Percentiles rank a stretch among this genome's conserved stretches.
phyloP scores from a whole-genome alignment of 2,888 invertebrate species.

The Acrobasis repandana region DNA sequence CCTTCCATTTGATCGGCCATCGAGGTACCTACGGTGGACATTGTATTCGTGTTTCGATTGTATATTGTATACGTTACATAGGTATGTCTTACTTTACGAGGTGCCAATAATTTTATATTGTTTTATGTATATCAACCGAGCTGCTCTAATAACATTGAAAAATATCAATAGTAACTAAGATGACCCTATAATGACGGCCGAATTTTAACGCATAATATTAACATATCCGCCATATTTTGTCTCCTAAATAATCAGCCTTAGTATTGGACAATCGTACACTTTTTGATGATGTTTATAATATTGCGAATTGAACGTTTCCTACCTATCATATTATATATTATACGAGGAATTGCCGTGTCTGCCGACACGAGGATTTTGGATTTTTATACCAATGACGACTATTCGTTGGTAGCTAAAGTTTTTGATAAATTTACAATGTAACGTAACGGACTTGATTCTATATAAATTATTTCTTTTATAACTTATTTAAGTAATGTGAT shows the following conservation, averaged over 20 bases:
- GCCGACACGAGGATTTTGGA: constrained; percentile 32
- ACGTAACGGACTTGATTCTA: constrained; percentile 27
- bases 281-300: constrained; percentile 30
- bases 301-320: constrained; percentile 32
- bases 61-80: constrained; percentile 3
- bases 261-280: constrained; percentile 20
- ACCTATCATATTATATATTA: constrained; percentile 27
- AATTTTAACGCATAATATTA: constrained; percentile 21
- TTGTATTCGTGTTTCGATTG: constrained; percentile 1
- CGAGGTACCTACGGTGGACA: background rate
- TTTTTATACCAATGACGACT: constrained; percentile 31
- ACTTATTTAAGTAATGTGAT: constrained; percentile 40
- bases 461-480: constrained; percentile 31
- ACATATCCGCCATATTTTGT: constrained; percentile 24
- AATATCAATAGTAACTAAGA: background rate
- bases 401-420: constrained; percentile 43
- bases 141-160: background rate
- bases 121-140: background rate
- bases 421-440: constrained; percentile 64
- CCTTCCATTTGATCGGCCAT: background rate
- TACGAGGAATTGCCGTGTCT: constrained; percentile 55
- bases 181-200: constrained; percentile 9
- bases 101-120: constrained; percentile 9
- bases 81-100: background rate
- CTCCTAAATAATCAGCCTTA: constrained; percentile 16